phyloP scores from a whole-genome alignment of 2,113 vertebrate genomes.

The Sakesphorus luctuosus region DNA sequence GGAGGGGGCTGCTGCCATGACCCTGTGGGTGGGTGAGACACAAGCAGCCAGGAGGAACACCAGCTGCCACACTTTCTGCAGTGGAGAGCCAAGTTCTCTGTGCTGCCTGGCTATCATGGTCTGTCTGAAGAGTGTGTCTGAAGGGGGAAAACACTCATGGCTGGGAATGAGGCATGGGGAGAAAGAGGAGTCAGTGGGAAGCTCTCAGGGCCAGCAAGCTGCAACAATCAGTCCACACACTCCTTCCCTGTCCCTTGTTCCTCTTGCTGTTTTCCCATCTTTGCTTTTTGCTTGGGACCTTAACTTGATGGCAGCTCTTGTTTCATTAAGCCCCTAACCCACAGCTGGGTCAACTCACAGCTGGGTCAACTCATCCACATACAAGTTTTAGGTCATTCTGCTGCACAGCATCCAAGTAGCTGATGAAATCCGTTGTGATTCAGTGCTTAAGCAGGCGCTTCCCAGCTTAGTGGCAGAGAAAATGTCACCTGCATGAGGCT shows the following conservation, averaged over 20 bases:
- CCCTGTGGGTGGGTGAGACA: no score
- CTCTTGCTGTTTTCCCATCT: background rate
- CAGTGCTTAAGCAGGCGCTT: background rate
- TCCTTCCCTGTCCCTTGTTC: background rate
- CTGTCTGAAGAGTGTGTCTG: rapidly evolving
- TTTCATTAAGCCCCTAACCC: background rate
- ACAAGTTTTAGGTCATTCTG: background rate
- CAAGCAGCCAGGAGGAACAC: rapidly evolving
- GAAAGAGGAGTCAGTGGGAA: background rate
- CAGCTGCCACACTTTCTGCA: rapidly evolving
- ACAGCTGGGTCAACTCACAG: rapidly evolving
- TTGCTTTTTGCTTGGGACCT: background rate
- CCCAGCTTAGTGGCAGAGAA: background rate
- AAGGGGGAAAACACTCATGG: rapidly evolving
- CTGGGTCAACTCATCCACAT: background rate
- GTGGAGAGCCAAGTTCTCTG: background rate
- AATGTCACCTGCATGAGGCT: background rate
- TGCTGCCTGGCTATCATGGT: background rate
- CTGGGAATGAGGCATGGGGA: background rate
- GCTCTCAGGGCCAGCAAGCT: background rate
- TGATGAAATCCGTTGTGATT: background rate
- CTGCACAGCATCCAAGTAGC: background rate
- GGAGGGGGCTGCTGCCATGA: background rate
- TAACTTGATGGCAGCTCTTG: background rate
- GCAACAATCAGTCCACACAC: background rate